Evolutionary conservation across 2,888 invertebrate genomes (phyloP).

Genomic region (Drosophila barbarae): DNA sequence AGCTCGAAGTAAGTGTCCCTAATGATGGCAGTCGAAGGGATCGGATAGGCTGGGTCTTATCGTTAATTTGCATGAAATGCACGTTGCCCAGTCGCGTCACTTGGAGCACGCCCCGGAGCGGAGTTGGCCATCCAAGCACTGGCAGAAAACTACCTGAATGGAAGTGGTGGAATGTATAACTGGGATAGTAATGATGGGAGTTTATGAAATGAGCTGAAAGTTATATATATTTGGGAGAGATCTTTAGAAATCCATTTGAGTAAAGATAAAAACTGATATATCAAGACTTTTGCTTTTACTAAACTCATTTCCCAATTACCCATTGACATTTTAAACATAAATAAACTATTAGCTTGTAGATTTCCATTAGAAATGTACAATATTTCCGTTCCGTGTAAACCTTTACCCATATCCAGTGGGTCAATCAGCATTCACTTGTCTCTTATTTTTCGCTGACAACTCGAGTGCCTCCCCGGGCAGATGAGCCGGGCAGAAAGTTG

Average conservation of each 20-base stretch:
- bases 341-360: not conserved
- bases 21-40: constrained; percentile 41
- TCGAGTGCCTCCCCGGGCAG: constrained; percentile 28
- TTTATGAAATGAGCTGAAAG: not conserved
- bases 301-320: not conserved
- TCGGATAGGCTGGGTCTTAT: constrained; percentile 31
- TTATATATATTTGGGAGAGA: not conserved
- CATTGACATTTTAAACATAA: not conserved
- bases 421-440: constrained; percentile 73
- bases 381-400: not conserved
- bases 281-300: not conserved
- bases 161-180: not conserved
- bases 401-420: constrained; percentile 46
- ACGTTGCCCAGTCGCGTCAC: constrained; percentile 47
- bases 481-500: constrained; percentile 37
- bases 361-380: not conserved
- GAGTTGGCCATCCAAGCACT: constrained; percentile 4
- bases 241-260: too few relatives aligned
- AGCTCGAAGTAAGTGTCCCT: constrained; percentile 52
- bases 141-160: not conserved
- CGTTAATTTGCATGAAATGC: constrained; percentile 72
- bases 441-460: constrained; percentile 37
- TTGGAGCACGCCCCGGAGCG: constrained; percentile 19
- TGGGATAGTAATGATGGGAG: not conserved
- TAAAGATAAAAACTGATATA: too few relatives aligned